Percentiles rank a stretch among this genome's conserved stretches.
phyloP scores from a whole-genome alignment of 2,113 vertebrate species.

The Periophthalmodon schlosseri region DNA sequence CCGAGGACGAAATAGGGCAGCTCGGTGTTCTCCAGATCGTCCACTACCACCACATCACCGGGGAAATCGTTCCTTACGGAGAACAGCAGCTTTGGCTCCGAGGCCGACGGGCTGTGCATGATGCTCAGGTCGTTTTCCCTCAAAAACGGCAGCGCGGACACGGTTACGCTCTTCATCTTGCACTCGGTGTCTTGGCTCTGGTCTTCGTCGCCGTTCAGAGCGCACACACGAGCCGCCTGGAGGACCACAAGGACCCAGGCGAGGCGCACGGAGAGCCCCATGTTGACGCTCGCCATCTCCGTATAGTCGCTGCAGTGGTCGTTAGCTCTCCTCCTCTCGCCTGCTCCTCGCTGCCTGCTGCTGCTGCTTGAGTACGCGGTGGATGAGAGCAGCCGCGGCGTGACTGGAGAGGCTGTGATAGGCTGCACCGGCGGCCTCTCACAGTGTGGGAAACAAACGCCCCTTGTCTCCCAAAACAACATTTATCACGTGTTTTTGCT shows the following conservation, averaged over 20 bases:
- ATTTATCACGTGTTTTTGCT: slow-evolving; percentile 19
- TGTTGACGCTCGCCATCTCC: slow-evolving; percentile 68
- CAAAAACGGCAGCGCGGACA: slow-evolving; percentile 96
- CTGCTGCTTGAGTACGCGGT: slow-evolving; percentile 18
- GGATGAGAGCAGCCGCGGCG: slow-evolving; percentile 29
- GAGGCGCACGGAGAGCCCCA: slow-evolving; percentile 58
- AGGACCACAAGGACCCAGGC: slow-evolving; percentile 47
- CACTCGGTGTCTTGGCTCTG: slow-evolving; percentile 90
- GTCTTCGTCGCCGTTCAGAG: slow-evolving; percentile 79
- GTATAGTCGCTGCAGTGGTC: slow-evolving; percentile 34
- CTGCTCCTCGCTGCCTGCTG: slow-evolving; percentile 31
- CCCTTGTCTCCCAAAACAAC: slow-evolving; percentile 22
- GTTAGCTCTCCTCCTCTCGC: slow-evolving; percentile 29
- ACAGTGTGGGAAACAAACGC: slow-evolving; percentile 49
- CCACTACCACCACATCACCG: slow-evolving; percentile 95
- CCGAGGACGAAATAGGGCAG: slow-evolving; percentile 90
- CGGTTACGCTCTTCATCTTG: slow-evolving; percentile 97
- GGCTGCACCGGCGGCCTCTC: slow-evolving; percentile 38
- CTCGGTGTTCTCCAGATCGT: slow-evolving; percentile 98
- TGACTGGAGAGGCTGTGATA: slow-evolving; percentile 16
- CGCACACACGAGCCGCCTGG: slow-evolving; percentile 25
- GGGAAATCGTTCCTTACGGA: slow-evolving; percentile 97
- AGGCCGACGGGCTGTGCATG: slow-evolving; percentile 98
- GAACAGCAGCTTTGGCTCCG: slow-evolving; percentile 98
- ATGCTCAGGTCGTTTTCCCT: slow-evolving; percentile 98